Base-by-base conservation (phyloP, 2,113 vertebrate genomes). In the Periophthalmodon schlosseri region DNA sequence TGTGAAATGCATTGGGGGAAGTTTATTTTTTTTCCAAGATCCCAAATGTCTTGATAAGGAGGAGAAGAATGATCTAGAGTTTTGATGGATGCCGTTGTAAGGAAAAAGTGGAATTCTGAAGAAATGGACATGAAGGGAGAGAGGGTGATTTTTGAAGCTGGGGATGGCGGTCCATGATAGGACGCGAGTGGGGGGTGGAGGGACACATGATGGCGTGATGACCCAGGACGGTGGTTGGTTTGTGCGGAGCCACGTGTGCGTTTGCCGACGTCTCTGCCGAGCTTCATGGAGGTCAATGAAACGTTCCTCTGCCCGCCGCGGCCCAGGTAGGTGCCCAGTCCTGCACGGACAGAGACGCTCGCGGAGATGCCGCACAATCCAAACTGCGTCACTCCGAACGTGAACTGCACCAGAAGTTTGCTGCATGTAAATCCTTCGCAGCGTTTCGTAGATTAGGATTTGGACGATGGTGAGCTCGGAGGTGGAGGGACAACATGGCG, bases 221-320 rank as follows among this genome's bases (percentile, higher is more conserved):
- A 92, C 91, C 46, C 36, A 88, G 89, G 88, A 87, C 87, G 66
- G 76, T 90, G 91, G 91, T 92, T 92, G 91, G 91, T 91, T 90
- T 88, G 83, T 85, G 84, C 82, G 74, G 79, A 88, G 77, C 86
- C 91, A 92, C 91, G 88, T 92, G 89, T 86, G 78, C 67, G 82
- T 89, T 86, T 83, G 36, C 80, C 83, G 61, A 85, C 77, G 76
- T 90, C 87, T 86, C 80, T 79, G 86, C 24, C 65, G 69, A 73
- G 77, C 77, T 86, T 72, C 73, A 82, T 82, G 86, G 88, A 88
- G 80, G 84, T 82, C 70, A 68, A 81, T 65, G 76, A 84, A 85
- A 83, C 61, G 68, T 69, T 87, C 73, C 77, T 66, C 72, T 64
- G 72, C 60, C 89, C 39, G 73, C 83, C 77, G 77, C 70, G 77